phyloP scores from a whole-genome alignment of 1,140 invertebrate species.

The Babylonia areolata region DNA sequence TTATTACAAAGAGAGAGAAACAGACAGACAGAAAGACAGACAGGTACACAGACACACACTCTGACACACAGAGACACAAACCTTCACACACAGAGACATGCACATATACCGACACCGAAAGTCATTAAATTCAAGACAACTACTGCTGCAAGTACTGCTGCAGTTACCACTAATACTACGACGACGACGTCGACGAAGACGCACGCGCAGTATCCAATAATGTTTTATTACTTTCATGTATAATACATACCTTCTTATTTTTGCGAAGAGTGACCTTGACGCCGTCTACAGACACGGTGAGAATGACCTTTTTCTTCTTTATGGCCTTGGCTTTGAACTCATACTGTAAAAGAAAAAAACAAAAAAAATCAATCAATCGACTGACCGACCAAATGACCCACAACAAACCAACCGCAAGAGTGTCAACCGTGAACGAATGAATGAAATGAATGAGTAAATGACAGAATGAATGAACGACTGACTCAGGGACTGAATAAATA shows the following conservation, averaged over 20 bases:
- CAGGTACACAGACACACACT: not conserved
- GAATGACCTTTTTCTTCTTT: slow-evolving; percentile 97
- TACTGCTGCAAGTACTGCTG: too few species aligned
- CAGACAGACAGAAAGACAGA: not conserved
- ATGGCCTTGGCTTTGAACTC: slow-evolving; percentile 98
- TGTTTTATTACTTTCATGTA: not conserved
- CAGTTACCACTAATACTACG: not conserved
- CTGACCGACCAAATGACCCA: not conserved
- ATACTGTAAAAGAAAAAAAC: slow-evolving; percentile 89
- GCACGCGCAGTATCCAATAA: too few species aligned
- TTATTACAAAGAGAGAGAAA: not conserved
- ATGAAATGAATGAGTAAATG: too few species aligned
- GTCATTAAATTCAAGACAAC: not conserved
- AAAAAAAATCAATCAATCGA: slow-evolving; percentile 38
- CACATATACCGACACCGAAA: not conserved
- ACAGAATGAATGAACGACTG: too few species aligned
- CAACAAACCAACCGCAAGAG: too few species aligned
- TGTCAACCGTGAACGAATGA: too few species aligned
- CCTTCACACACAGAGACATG: not conserved
- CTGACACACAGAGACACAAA: not conserved
- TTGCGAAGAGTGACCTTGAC: slow-evolving; percentile 91
- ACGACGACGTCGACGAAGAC: too few species aligned
- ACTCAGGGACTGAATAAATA: too few species aligned
- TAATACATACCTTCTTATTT: slow-evolving; percentile 80
- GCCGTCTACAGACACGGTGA: slow-evolving; percentile 96